Base-by-base conservation (phyloP, 2,888 invertebrate genomes). In the Steromphala cineraria region DNA sequence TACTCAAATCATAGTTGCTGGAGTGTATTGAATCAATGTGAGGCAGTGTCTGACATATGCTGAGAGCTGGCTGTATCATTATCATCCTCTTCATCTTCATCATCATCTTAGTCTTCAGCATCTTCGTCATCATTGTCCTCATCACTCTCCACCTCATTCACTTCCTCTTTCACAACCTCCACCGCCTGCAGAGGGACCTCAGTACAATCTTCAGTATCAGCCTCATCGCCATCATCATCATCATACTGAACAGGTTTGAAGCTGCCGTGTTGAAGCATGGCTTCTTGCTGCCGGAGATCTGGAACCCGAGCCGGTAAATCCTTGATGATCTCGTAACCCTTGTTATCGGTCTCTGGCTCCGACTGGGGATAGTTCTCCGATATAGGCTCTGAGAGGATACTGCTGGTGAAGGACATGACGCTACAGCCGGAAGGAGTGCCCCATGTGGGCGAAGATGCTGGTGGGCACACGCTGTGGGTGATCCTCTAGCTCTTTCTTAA, bases 351-450 rank as follows among this genome's bases (percentile, higher is more conserved):
- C 81, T 92, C 92, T 3, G 92, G 91, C 80, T 93, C 92, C 0
- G 92, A 91, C 78, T 91, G 89, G 0, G 92, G 92, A 81, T 92
- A 92, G 83, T 92, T 92, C 82, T 93, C 93, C 0, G 92, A 93
- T 56, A 93, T 92, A 0, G 93, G 93, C 83, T 93, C 93, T 0
- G 93, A 93, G 7, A 93, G 88, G 75, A 93, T 90, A 84, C 90
- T 91, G 81, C 92, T 92, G 40, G 92, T 92, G 84, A 93, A 93
- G n/a, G 93, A 93, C 75, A 93, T 92, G 76, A 92, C 93, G 78
- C 92, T 92, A 83, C 93, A 92, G 13, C 92, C 93, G 0, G 93
- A 93, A 0, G 93, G 93, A 0, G 93, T 93, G 93, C 13, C 93
- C 93, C 89, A 92, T 89, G 84, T 93, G 93, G 15, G 92, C 90